Evolutionary conservation across 1,140 invertebrate genomes (phyloP), one percentile per base, ranked within the genome.

Genomic region (Lepidostoma basale): DNA sequence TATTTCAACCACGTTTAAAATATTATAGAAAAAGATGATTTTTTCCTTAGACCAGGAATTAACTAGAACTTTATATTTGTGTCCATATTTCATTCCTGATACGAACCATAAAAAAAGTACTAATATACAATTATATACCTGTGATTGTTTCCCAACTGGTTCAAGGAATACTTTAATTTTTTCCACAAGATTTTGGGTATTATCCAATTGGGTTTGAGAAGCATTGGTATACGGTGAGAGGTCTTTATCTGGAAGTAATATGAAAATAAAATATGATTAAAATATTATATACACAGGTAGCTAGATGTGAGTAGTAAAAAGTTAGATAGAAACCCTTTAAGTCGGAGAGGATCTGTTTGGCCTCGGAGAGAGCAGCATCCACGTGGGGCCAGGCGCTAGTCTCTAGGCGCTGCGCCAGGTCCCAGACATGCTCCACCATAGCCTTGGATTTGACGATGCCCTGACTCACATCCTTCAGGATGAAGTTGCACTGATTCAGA

Each of bases 331-430:
- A 86, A 86, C 54, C 79, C 62, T 87, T 83, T 25, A 96, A 90
- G 36, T 86, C 84, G 1, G 84, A 81, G 12, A 94, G 81, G 3
- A 92, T 89, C 0, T 85, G 77, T 66, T 91, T 82, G 0, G 92
- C 94, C 75, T 94, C 87, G 9, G 85, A 79, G 3, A 96, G 74
- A 0, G 92, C 90, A 14, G 86, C 87, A 47, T 95, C 93, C 0
- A 93, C 86, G 76, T 92, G 91, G 0, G 90, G 89, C 23, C 88
- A 89, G 39, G 85, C 78, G 22, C 88, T 87, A 0, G 88, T 86
- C 66, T 90, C 88, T 0, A 91, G 78, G 44, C 88, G 88, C 22
- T 85, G 82, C 0, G 89, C 87, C 3, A 94, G 75, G 3, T 86
- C 82, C 9, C 88, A 80, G 0, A 94, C 87, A 47, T 92, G 87